Percentiles rank a stretch among this genome's conserved stretches.
phyloP scores from a whole-genome alignment of 2,113 vertebrate genomes.

The Charina bottae region DNA sequence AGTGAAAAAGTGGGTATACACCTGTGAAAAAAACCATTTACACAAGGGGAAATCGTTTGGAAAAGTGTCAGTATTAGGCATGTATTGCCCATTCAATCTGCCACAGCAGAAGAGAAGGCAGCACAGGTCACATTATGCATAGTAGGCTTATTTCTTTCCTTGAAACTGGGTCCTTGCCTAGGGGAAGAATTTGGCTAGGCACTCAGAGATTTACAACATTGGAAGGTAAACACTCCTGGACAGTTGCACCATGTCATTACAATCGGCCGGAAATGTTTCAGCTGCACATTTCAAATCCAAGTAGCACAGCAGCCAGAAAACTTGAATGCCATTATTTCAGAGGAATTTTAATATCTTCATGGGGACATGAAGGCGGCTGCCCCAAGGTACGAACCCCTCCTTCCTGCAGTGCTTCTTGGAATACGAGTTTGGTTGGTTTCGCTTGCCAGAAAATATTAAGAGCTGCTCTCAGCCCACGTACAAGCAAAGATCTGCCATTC shows the following conservation, averaged over 20 bases:
- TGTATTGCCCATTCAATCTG: neutral
- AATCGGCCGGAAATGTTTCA: neutral
- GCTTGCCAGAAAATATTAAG: neutral
- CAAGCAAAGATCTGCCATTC: neutral
- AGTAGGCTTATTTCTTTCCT: neutral
- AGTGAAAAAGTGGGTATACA: neutral
- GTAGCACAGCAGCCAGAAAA: neutral
- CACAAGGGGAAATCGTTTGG: neutral
- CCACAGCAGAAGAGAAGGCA: neutral
- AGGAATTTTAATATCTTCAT: slow-evolving; percentile 17
- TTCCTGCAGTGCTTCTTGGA: neutral
- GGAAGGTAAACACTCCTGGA: neutral
- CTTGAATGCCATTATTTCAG: neutral
- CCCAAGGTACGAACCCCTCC: slow-evolving; percentile 12
- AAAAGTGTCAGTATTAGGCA: neutral
- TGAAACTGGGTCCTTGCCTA: neutral
- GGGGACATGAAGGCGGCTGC: slow-evolving; percentile 24
- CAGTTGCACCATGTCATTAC: neutral
- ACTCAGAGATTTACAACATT: neutral
- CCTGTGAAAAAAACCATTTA: neutral
- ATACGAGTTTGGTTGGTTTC: slow-evolving; percentile 2
- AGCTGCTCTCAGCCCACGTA: neutral
- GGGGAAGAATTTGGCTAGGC: neutral
- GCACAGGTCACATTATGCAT: neutral
- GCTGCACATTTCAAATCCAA: neutral